These are phyloP conservation scores for Proteles cristata DNA, from an alignment of 2,113 vertebrate genomes.

Conservation along the genomic window DNA sequence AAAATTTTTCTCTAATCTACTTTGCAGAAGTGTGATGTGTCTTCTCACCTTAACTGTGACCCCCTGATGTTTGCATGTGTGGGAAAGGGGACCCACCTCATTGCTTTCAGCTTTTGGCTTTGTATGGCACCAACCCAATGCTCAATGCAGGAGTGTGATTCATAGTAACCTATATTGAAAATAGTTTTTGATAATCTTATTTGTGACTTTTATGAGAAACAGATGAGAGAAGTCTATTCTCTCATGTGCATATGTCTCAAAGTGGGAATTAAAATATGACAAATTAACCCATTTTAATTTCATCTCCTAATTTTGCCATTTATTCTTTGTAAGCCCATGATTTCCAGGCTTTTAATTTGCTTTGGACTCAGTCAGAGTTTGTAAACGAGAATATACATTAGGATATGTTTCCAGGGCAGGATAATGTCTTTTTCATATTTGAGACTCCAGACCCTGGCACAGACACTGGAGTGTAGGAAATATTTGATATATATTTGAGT, in stretches of 20 bases:
- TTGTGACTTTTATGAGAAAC: conserved; percentile 12
- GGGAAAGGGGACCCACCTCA: neutral
- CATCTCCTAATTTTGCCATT: neutral
- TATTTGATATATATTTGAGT: neutral
- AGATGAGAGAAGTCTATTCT: neutral
- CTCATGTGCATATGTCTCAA: neutral
- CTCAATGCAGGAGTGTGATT: neutral
- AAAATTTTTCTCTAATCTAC: conserved; percentile 44
- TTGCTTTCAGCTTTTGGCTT: neutral
- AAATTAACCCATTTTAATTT: neutral
- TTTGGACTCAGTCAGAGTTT: neutral
- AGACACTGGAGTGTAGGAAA: neutral
- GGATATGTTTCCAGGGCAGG: neutral
- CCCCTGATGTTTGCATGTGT: neutral
- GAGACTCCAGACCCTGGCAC: neutral
- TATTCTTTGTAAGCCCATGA: neutral
- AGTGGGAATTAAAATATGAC: neutral
- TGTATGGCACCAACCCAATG: neutral
- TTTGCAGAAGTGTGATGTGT: conserved; percentile 43
- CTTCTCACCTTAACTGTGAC: conserved; percentile 5
- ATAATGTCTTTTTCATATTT: neutral
- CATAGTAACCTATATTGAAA: neutral
- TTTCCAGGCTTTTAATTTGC: neutral
- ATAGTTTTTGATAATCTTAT: neutral
- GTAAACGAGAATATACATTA: neutral